Evolutionary conservation across 92 coral and sea anemone genomes (phyloP).

Genomic region (Pocillopora meandrina): DNA sequence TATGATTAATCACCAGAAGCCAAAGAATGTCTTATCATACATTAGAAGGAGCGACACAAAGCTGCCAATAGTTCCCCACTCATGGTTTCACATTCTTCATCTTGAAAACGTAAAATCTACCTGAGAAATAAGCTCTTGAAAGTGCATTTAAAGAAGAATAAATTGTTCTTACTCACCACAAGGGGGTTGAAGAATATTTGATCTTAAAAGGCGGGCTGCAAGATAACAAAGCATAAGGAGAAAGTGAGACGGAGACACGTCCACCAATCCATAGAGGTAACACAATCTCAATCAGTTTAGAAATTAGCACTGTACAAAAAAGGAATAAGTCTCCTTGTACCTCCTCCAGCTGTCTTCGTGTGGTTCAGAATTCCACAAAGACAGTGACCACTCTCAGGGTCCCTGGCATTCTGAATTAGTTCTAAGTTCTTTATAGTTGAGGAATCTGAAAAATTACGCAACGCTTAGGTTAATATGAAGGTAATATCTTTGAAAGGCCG

Average conservation of each 20-base stretch:
- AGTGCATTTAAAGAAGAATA: too few species aligned
- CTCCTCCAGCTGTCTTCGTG: conserved; percentile 94
- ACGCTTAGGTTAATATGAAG: too few species aligned
- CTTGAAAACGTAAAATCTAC: too few species aligned
- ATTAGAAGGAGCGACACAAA: too few species aligned
- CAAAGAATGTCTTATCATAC: too few species aligned
- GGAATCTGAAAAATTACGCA: conserved; percentile 56
- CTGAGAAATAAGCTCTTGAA: too few species aligned
- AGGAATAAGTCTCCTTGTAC: conserved; percentile 38
- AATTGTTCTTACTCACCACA: conserved; percentile 65
- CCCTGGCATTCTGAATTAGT: conserved; percentile 91
- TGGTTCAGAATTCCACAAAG: conserved; percentile 91
- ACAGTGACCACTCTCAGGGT: conserved; percentile 85
- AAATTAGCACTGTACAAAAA: background rate
- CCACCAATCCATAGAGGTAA: background rate
- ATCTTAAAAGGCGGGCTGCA: conserved; percentile 91
- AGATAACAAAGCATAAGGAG: background rate
- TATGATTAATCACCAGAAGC: too few species aligned
- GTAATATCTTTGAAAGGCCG: too few species aligned
- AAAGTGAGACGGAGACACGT: too few species aligned
- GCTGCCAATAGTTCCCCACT: too few species aligned
- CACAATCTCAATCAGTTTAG: background rate
- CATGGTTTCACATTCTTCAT: too few species aligned
- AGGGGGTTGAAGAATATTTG: conserved; percentile 96
- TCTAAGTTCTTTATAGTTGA: conserved; percentile 91